Percentiles rank a stretch among this genome's conserved stretches.
Evolutionary conservation across 2,113 vertebrate genomes (phyloP).

Genomic region (Lagopus muta): DNA sequence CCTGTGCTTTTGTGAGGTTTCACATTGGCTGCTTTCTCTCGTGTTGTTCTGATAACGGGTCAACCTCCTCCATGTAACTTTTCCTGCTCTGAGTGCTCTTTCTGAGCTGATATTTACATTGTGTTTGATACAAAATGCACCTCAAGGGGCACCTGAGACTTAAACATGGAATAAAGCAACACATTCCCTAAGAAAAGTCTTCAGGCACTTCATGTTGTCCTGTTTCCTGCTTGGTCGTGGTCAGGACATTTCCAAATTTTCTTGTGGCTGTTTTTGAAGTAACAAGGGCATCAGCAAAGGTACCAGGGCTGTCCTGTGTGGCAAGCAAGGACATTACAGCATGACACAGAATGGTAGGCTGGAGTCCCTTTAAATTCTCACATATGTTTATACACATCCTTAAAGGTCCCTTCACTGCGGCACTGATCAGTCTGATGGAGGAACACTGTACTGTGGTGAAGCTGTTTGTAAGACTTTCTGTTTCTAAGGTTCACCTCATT

Average conservation of each 20-base stretch:
- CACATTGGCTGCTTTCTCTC: neutral
- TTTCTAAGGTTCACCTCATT: neutral
- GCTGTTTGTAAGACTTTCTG: neutral
- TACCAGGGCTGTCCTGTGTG: neutral
- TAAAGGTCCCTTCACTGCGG: neutral
- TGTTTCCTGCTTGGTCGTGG: rapidly evolving
- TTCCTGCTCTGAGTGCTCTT: neutral
- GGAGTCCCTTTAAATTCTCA: neutral
- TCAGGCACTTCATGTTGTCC: rapidly evolving
- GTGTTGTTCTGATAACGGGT: neutral
- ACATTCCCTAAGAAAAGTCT: neutral
- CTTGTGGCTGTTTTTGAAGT: neutral
- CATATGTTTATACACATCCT: neutral
- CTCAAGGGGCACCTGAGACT: neutral
- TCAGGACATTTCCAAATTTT: neutral
- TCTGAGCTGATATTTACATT: neutral
- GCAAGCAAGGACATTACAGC: neutral
- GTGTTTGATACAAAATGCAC: neutral
- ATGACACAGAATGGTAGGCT: neutral
- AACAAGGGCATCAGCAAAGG: neutral
- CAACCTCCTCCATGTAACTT: neutral
- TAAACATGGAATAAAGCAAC: neutral
- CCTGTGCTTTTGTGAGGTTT: neutral
- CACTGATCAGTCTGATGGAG: too few relatives aligned
- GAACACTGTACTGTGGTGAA: neutral